Conservation (phyloP, 2,113 vertebrate species). For the Rhipidura dahli region DNA sequence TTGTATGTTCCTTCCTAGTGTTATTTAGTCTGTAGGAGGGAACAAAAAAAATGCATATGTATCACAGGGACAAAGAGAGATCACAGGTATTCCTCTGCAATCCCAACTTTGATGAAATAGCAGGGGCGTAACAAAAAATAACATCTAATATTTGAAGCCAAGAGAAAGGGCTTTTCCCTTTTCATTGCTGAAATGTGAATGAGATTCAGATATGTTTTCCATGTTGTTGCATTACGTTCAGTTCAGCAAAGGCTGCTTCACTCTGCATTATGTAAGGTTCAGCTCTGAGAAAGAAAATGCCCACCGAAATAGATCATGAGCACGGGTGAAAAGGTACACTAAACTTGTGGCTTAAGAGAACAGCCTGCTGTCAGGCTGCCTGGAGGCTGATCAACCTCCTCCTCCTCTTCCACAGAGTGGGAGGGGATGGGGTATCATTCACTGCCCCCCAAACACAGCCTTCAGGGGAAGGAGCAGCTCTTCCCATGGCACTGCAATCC, state of each 20-base stretch:
- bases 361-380: not conserved
- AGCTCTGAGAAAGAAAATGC: slow-evolving; percentile 9
- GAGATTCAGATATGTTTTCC: slow-evolving; percentile 36
- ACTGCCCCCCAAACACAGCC: not conserved
- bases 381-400: not conserved
- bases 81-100: not conserved
- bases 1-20: not conserved
- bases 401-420: not conserved
- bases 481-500: not conserved
- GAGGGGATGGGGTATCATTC: not conserved
- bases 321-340: not conserved
- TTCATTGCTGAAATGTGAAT: slow-evolving; percentile 11
- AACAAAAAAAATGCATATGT: not conserved
- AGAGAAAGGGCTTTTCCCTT: slow-evolving; percentile 22
- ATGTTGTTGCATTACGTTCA: not conserved
- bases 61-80: not conserved
- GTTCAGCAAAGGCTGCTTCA: not conserved
- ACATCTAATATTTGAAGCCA: not conserved
- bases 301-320: not conserved
- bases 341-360: not conserved
- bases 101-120: not conserved
- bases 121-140: not conserved
- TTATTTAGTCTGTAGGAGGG: not conserved
- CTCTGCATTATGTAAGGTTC: not conserved
- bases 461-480: not conserved